Evolutionary conservation across 2,113 vertebrate species (phyloP), one percentile per base, ranked within the genome.

Genomic region (Boulengeromyrus knoepffleri): DNA sequence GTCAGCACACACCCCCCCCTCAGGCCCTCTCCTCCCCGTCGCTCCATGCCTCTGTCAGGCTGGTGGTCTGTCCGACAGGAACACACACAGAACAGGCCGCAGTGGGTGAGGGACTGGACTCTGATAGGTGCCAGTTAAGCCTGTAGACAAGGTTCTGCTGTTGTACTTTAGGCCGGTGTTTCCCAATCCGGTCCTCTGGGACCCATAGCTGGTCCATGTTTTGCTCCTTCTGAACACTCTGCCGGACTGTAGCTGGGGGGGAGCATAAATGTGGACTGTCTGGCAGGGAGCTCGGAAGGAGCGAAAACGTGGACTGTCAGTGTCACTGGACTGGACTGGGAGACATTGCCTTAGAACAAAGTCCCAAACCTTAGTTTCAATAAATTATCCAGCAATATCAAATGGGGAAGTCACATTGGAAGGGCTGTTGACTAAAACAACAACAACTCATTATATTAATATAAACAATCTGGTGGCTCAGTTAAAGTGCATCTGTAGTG

Each of bases 11-110:
- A 0, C 24, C 8, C 47, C 46, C 24, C 5, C 49, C 85, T 90
- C 89, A 90, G 62, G 45, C 66, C 36, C 45, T 87, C 85, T 90
- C 89, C 15, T 27, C 85, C 10, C 85, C 85, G 19, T 74, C 66
- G 2, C 15, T 80, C 31, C 89, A 36, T 0, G 85, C 85, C 83
- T 90, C 89, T 0, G 89, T 85, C 66, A 90, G 85, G 27, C 62
- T 90, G 49, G 89, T 90, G 42, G 89, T 90, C 89, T 90, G 66
- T 31, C 10, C 45, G 7, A 80, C 17, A 39, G 45, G 39, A 39
- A 31, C 24, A n/a, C 2, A 77, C 36, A 85, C 21, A 85, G 21
- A 47, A 39, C 27, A 39, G 49, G 62, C 27, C 27, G 10, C 49
- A 36, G 15, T 31, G n/a, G 50, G n/a, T 45, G 45, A 19, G 6